Conservation (phyloP, 2,113 vertebrate genomes). For the Nothobranchius kuhntae region DNA sequence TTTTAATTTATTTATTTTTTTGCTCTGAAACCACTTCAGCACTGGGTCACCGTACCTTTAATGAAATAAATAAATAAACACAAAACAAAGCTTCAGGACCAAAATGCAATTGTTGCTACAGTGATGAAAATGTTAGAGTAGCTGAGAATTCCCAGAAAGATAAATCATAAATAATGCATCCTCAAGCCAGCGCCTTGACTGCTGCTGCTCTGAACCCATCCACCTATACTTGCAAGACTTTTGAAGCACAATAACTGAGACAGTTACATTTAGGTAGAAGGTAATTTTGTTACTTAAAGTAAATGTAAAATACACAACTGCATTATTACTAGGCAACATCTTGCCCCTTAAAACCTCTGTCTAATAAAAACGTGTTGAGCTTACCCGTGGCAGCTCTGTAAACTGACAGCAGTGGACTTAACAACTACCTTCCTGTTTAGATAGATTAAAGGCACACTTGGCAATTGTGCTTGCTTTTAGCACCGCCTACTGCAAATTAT, state of each 20-base stretch:
- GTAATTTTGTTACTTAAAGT: neutral
- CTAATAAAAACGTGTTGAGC: too few relatives aligned
- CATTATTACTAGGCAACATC: too few relatives aligned
- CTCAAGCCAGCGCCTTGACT: neutral
- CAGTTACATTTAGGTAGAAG: neutral
- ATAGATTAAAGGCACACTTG: too few relatives aligned
- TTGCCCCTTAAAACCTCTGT: too few relatives aligned
- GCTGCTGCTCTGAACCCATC: neutral
- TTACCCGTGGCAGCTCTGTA: too few relatives aligned
- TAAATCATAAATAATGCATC: conserved; percentile 21
- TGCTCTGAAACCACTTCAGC: conserved; percentile 40
- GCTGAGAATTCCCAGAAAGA: neutral
- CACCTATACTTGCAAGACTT: neutral
- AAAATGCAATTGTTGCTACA: conserved; percentile 41
- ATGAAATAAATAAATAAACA: conserved; percentile 25
- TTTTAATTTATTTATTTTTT: neutral
- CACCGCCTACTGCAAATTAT: too few relatives aligned
- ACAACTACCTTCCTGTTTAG: too few relatives aligned
- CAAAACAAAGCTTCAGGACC: conserved; percentile 29
- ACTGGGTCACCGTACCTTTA: conserved; percentile 17
- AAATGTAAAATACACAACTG: neutral
- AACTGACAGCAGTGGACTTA: too few relatives aligned
- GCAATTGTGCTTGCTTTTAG: too few relatives aligned
- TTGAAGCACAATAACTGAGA: neutral
- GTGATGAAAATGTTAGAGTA: conserved; percentile 6